These are phyloP conservation scores for Diceros bicornis DNA, from an alignment of 2,797 vertebrate species.

Conservation along the genomic window DNA sequence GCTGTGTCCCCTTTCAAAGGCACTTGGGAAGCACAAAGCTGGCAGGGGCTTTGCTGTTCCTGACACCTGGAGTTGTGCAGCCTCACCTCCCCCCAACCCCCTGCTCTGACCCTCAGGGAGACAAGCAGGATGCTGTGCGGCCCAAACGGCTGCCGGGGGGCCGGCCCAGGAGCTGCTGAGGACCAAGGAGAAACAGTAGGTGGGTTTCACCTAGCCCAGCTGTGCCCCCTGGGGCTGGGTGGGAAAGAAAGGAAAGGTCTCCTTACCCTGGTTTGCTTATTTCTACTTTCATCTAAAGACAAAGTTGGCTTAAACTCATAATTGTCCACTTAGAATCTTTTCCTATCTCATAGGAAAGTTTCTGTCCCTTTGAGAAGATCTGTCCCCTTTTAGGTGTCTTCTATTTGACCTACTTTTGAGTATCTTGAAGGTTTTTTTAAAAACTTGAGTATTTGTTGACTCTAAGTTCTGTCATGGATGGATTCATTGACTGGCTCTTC, in stretches of 20 bases:
- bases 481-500: background rate
- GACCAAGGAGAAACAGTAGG: background rate
- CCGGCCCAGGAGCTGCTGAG: background rate
- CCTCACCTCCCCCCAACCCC: background rate
- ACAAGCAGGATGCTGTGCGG: background rate
- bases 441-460: background rate
- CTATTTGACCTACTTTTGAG: background rate
- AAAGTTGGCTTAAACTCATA: background rate
- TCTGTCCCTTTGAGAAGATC: background rate
- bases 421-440: background rate
- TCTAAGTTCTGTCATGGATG: background rate
- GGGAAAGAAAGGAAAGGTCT: background rate
- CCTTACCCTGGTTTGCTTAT: background rate
- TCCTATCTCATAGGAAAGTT: background rate
- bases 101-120: background rate
- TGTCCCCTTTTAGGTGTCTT: background rate
- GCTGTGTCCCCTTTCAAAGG: background rate
- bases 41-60: background rate
- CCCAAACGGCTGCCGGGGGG: no score
- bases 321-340: background rate
- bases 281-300: background rate
- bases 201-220: background rate
- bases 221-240: rapidly evolving
- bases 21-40: background rate
- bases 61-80: background rate